Conservation (phyloP, 2,888 invertebrate species). For the Maniola hyperantus region DNA sequence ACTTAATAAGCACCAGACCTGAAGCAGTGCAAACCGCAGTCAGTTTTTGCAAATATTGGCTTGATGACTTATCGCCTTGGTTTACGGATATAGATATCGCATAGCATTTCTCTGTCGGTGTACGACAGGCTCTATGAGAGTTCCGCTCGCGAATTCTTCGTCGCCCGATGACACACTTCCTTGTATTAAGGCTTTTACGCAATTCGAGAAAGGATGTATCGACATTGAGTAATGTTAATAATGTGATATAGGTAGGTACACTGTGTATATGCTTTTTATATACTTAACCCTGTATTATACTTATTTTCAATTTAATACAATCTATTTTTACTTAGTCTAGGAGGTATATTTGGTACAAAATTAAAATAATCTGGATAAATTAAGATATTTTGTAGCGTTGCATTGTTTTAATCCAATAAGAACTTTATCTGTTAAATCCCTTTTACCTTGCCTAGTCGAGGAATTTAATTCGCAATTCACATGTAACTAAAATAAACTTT, state of each 20-base stretch:
- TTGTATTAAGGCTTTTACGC: slow-evolving; percentile 45
- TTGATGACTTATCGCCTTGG: too few relatives aligned
- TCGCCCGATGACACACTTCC: slow-evolving; percentile 48
- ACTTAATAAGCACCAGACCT: too few relatives aligned
- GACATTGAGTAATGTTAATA: slow-evolving; percentile 42
- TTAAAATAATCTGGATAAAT: too few relatives aligned
- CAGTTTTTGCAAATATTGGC: too few relatives aligned
- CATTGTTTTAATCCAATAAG: too few relatives aligned
- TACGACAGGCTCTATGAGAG: slow-evolving; percentile 36
- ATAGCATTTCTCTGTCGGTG: slow-evolving; percentile 32
- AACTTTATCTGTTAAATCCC: too few relatives aligned
- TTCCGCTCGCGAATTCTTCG: slow-evolving; percentile 50
- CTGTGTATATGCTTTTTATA: neutral
- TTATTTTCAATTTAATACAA: too few relatives aligned
- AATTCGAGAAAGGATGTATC: slow-evolving; percentile 47
- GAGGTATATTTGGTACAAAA: too few relatives aligned
- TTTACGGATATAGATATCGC: neutral
- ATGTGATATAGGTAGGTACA: slow-evolving; percentile 5
- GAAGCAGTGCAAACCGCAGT: too few relatives aligned
- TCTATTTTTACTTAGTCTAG: too few relatives aligned
- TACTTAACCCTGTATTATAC: neutral
- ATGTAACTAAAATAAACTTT: neutral
- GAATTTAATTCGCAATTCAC: neutral
- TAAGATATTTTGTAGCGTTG: too few relatives aligned
- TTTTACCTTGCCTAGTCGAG: too few relatives aligned